Conservation (phyloP, 2,888 invertebrate genomes). For the Endotricha flammealis region DNA sequence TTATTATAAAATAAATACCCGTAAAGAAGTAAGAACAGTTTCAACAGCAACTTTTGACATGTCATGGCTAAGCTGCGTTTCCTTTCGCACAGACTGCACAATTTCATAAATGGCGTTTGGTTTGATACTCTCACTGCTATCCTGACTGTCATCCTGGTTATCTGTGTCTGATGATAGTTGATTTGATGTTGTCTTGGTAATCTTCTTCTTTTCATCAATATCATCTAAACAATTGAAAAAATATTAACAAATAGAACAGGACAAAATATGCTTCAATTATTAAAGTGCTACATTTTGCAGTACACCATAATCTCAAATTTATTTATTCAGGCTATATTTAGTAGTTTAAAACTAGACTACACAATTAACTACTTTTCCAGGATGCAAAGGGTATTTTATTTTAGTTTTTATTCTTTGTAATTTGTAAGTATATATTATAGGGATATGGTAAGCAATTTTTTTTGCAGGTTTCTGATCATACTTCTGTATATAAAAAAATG, state of each 20-base stretch:
- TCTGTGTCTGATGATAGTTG: slow-evolving; percentile 68
- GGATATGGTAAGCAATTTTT: too few species aligned
- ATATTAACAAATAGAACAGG: neutral
- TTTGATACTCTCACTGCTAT: slow-evolving; percentile 69
- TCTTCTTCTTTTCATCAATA: slow-evolving; percentile 34
- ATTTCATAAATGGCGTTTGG: slow-evolving; percentile 83
- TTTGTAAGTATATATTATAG: too few species aligned
- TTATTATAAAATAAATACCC: slow-evolving; percentile 38
- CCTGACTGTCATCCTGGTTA: slow-evolving; percentile 70
- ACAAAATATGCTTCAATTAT: too few species aligned
- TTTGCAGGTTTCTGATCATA: too few species aligned
- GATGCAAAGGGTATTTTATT: too few species aligned
- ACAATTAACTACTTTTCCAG: too few species aligned
- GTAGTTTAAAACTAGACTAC: too few species aligned
- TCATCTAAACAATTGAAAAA: slow-evolving; percentile 29
- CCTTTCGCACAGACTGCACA: slow-evolving; percentile 87
- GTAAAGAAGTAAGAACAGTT: slow-evolving; percentile 81
- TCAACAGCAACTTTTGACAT: slow-evolving; percentile 90
- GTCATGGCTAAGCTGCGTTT: slow-evolving; percentile 91
- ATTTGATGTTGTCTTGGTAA: slow-evolving; percentile 42
- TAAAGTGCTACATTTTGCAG: too few species aligned
- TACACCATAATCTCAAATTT: too few species aligned
- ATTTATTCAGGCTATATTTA: too few species aligned
- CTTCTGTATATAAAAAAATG: too few species aligned
- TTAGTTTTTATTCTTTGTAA: too few species aligned